Base-by-base conservation (phyloP, 2,888 invertebrate genomes). In the Maniola hyperantus region DNA sequence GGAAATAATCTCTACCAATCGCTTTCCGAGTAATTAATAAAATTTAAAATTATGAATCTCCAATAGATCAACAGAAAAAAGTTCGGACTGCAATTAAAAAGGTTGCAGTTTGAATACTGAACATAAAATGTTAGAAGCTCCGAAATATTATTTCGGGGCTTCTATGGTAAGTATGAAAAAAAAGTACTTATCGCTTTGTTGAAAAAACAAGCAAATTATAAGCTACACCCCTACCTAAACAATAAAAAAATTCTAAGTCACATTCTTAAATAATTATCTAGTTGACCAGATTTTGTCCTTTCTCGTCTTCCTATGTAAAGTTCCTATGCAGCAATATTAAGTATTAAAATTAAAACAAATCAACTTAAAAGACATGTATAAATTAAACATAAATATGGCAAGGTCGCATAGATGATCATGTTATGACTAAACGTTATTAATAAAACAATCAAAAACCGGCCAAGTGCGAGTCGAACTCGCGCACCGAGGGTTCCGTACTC, bases 351-450 rank as follows among this genome's bases (percentile, higher is more conserved):
- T 54, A 34, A n/a, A n/a, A 51, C 13, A 8, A 8, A 57, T 57
- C 42, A 42, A 39, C 57, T 42, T 57, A 57, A 13, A 42, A 20
- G 57, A 57, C 4, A 26, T 42, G 57, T 42, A 57, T 57, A 57
- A 42, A 57, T 57, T 57, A 57, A 57, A 42, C 20, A 54, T 36
- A 54, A 54, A 54, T 7, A 39, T n/a, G 6, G 34, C 57, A 20
- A 42, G 42, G 57, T 39, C 57, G 18, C 2, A 42, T 0, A 1
- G 20, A 26, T 42, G 39, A 4, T 57, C 5, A 57, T 57, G 20
- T 42, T 18, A 18, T 2, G 18, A 42, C 42, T 57, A 39, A 39
- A 42, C 15, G 10, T 34, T 15, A 53, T n/a, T 15, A 54, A 15
- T 18, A 34, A 34, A 54, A 34, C 36, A 34, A 51, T 51, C 15